These are phyloP conservation scores for Dermolepida albohirtum DNA, from an alignment of 2,888 invertebrate species.

Conservation along the genomic window DNA sequence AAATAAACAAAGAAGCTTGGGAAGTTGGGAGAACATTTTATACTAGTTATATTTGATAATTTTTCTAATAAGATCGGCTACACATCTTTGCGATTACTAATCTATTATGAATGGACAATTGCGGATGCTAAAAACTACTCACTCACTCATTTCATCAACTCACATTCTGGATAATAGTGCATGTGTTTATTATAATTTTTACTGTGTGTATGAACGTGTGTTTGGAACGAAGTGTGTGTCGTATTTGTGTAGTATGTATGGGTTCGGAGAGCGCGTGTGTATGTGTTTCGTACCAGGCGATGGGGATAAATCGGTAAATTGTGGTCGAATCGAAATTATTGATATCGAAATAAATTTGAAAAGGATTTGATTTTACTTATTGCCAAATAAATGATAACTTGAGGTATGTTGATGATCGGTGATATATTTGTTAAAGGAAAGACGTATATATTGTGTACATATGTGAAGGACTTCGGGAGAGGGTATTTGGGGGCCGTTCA, in stretches of 20 bases:
- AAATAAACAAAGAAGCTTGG: slow-evolving; percentile 36
- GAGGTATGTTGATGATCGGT: no score
- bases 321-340: no score
- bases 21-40: slow-evolving; percentile 58
- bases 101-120: slow-evolving; percentile 60
- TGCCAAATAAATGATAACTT: no score
- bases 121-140: slow-evolving; percentile 59
- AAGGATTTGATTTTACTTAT: no score
- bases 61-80: slow-evolving; percentile 59
- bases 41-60: slow-evolving; percentile 56
- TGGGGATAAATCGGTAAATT: slow-evolving; percentile 4
- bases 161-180: slow-evolving; percentile 58
- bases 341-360: no score
- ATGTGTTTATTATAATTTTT: slow-evolving; percentile 49
- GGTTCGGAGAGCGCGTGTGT: no score
- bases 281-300: background rate
- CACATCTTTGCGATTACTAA: slow-evolving; percentile 59
- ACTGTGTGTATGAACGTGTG: slow-evolving; percentile 42
- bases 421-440: no score
- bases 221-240: background rate
- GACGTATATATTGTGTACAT: background rate
- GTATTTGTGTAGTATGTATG: background rate
- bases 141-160: slow-evolving; percentile 58
- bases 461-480: background rate
- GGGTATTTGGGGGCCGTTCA: slow-evolving; percentile 37